Base-by-base conservation (phyloP, 1,140 invertebrate genomes). In the Episyrphus balteatus region DNA sequence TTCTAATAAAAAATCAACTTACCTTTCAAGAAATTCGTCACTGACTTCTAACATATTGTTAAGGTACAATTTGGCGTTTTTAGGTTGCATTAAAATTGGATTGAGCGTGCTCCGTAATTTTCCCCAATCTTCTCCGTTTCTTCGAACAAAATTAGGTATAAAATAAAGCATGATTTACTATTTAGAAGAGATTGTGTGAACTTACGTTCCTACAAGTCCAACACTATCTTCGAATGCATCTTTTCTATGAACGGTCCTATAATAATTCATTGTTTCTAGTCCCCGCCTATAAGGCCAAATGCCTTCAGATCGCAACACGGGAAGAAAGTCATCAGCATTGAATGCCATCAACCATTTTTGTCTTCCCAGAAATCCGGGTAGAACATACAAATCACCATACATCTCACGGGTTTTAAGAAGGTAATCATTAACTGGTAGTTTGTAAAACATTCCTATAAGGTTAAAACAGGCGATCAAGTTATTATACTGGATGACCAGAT, bases 11-110 rank as follows among this genome's bases (percentile, higher is more conserved):
- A 2, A 82, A 33, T 81, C 69, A 33, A 86, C 51, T 73, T 82
- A 79, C 58, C 87, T 83, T 36, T 76, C 67, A 11, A 81, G 75
- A 72, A 88, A 82, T 10, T 77, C 69, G 11, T 69, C 53, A 5
- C 78, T 80, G 1, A 75, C 56, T 0, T 39, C 32, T 13, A 54
- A 48, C 57, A 59, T 56, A 1, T 50, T 49, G 9, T 51, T 26
- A 31, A 59, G 14, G 21, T 59, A 60, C 2, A 43, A 39, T 1
- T 45, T 50, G n/a, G 47, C 40, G 21, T 57, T 60, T 2, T 51
- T 41, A 10, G 56, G 55, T 39, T 59, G 48, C 57, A 60, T 55
- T 1, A 60, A 38, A 12, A 60, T 41, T 1, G 58, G 58, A 44
- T 56, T 59, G 6, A 47, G 50, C 7, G 44, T 48, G 7, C 37